A percentile compares a stretch with the other conserved stretches of the same genome.
Conservation (phyloP, 2,113 vertebrate species). For the Entelurus aequoreus region DNA sequence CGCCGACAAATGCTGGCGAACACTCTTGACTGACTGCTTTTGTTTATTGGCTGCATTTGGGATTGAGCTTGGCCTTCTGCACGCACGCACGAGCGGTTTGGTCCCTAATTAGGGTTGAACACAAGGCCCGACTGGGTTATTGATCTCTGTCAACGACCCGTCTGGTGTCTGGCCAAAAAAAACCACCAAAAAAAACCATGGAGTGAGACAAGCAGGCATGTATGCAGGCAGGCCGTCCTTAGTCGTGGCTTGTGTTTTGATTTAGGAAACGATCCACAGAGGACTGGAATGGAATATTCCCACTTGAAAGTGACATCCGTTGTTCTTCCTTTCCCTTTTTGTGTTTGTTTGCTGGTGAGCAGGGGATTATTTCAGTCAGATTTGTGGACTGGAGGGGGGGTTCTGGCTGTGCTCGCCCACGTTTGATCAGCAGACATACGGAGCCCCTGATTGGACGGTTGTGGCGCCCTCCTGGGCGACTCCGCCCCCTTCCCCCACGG, state of each 20-base stretch:
- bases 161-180: constrained; percentile 62
- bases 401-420: constrained; percentile 61
- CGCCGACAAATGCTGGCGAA: constrained; percentile 6
- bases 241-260: constrained; percentile 20
- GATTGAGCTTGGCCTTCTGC: constrained; percentile 58
- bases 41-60: constrained; percentile 56
- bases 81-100: constrained; percentile 67
- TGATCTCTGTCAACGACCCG: constrained; percentile 73
- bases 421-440: constrained; percentile 60
- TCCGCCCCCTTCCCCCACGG: constrained; percentile 56
- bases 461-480: constrained; percentile 67
- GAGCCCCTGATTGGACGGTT: constrained; percentile 61
- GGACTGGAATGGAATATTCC: constrained; percentile 37
- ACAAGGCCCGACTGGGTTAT: constrained; percentile 76
- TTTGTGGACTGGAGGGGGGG: constrained; percentile 48
- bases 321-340: constrained; percentile 46
- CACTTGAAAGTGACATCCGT: constrained; percentile 53
- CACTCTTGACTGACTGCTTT: constrained; percentile 25
- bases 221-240: constrained; percentile 34
- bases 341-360: constrained; percentile 40
- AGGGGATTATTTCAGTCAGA: constrained; percentile 58
- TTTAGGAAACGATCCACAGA: constrained; percentile 24
- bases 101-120: constrained; percentile 75
- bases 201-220: constrained; percentile 8
- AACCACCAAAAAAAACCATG: constrained; percentile 19